Percentiles rank a stretch among this genome's conserved stretches.
Conservation (phyloP, 2,797 vertebrate genomes). For the Sebastes matsubarae region DNA sequence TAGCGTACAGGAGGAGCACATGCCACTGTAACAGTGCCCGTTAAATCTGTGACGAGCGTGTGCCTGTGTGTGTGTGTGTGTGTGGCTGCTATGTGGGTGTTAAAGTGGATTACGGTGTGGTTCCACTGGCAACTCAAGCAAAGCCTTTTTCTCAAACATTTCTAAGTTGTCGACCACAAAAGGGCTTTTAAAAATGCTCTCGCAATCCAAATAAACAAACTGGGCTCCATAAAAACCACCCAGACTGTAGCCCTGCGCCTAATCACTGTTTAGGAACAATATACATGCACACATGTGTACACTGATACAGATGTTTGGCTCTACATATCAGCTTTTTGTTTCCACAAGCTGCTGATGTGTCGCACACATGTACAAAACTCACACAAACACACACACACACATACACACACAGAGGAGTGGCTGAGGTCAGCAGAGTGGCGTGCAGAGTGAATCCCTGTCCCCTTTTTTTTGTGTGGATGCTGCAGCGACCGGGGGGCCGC, state of each 20-base stretch:
- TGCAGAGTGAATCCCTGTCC: constrained; percentile 78
- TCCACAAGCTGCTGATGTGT: constrained; percentile 60
- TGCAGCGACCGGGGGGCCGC: constrained; percentile 76
- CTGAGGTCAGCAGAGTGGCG: constrained; percentile 82
- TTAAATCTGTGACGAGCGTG: constrained; percentile 37
- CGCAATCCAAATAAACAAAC: constrained; percentile 64
- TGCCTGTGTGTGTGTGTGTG: constrained; percentile 48
- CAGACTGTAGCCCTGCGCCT: constrained; percentile 5
- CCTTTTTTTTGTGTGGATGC: constrained; percentile 77
- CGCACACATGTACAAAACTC: constrained; percentile 45
- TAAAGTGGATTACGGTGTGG: constrained; percentile 65
- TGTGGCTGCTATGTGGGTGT: constrained; percentile 42
- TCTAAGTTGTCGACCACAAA: constrained; percentile 51
- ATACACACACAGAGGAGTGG: constrained; percentile 69
- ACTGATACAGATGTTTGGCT: constrained; percentile 52
- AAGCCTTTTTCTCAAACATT: constrained; percentile 56
- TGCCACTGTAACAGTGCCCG: constrained; percentile 20
- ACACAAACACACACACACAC: constrained; percentile 38
- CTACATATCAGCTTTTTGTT: constrained; percentile 47
- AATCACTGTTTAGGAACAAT: constrained; percentile 35
- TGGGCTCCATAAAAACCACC: constrained; percentile 27
- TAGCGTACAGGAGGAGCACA: constrained; percentile 4
- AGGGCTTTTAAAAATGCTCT: constrained; percentile 58
- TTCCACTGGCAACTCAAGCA: constrained; percentile 47
- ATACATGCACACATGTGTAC: constrained; percentile 15